Conservation (phyloP, 2,888 invertebrate genomes). For the Yponomeuta plumbellus region DNA sequence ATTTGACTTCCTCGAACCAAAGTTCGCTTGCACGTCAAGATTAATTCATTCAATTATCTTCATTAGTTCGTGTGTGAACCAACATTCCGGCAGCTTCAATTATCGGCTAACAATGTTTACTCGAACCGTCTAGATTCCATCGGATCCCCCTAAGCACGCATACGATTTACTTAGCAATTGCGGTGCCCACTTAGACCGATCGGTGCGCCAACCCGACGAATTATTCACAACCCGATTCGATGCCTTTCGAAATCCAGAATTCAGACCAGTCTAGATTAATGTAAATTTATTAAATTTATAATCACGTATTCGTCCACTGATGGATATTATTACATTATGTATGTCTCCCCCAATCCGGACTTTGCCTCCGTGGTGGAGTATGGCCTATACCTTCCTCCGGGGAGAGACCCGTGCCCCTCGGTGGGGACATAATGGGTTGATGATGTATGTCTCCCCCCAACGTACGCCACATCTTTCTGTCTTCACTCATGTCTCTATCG, state of each 20-base stretch:
- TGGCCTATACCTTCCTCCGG: too few relatives aligned
- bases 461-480: too few relatives aligned
- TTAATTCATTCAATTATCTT: not conserved
- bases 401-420: too few relatives aligned
- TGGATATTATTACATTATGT: too few relatives aligned
- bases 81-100: not conserved
- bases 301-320: too few relatives aligned
- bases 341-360: too few relatives aligned
- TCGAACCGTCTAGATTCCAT: slow-evolving; percentile 11
- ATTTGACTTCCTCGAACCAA: not conserved
- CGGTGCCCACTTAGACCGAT: slow-evolving; percentile 74
- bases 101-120: slow-evolving; percentile 18
- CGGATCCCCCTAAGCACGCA: slow-evolving; percentile 16
- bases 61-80: not conserved
- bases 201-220: slow-evolving; percentile 67
- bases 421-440: too few relatives aligned
- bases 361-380: too few relatives aligned
- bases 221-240: slow-evolving; percentile 59
- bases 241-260: not conserved
- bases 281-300: too few relatives aligned
- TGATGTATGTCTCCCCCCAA: too few relatives aligned
- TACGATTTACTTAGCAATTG: slow-evolving; percentile 47
- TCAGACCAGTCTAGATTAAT: not conserved
- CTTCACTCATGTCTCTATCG: too few relatives aligned
- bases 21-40: not conserved